Conservation (phyloP, 2,797 vertebrate genomes). For the Oreochromis grahami region DNA sequence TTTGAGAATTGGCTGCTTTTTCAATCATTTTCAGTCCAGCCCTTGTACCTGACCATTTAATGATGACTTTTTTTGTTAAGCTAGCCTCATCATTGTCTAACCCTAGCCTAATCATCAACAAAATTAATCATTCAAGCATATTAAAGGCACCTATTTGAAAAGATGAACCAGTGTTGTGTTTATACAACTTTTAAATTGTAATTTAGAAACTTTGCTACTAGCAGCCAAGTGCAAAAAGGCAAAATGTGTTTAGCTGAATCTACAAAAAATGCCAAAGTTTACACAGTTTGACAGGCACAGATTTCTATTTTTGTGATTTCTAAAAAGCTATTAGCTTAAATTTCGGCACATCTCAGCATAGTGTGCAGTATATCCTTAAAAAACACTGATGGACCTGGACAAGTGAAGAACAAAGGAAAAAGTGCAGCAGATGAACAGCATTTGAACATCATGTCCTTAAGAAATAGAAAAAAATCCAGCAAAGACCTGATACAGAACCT, state of each 20-base stretch:
- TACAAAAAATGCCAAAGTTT: background rate
- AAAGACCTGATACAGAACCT: too few relatives aligned
- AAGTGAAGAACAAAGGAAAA: too few relatives aligned
- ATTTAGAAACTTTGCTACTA: background rate
- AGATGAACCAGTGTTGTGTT: background rate
- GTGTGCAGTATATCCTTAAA: too few relatives aligned
- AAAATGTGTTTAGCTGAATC: background rate
- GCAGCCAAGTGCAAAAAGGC: background rate
- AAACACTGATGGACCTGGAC: too few relatives aligned
- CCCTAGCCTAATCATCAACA: background rate
- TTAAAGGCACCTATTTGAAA: background rate
- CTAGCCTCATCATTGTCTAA: background rate
- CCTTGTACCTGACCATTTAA: background rate
- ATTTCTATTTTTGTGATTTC: too few relatives aligned
- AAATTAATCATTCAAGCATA: background rate
- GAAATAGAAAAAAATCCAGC: too few relatives aligned
- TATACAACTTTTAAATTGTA: background rate
- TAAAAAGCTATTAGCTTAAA: too few relatives aligned
- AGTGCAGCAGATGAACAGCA: too few relatives aligned
- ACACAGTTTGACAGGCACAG: background rate
- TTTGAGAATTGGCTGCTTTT: background rate
- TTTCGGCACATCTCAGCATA: too few relatives aligned
- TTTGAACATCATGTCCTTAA: too few relatives aligned
- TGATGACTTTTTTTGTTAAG: background rate
- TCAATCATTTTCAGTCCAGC: background rate